Conservation (phyloP, 2,888 invertebrate species). For the Pseudoips prasinana region DNA sequence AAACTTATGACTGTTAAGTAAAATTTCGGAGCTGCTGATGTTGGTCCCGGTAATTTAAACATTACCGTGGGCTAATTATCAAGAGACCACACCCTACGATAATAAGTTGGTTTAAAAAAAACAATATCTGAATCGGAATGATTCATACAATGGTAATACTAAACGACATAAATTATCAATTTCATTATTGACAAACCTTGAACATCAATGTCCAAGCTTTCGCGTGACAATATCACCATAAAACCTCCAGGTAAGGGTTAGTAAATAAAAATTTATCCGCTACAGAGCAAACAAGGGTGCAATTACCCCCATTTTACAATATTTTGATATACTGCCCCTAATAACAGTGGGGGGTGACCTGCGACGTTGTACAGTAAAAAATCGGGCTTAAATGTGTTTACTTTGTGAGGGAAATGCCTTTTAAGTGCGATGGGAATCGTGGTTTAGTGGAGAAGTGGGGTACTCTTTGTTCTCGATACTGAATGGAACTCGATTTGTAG, state of each 20-base stretch:
- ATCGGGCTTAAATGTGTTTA: slow-evolving; percentile 67
- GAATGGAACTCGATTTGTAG: slow-evolving; percentile 1
- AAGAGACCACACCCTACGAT: too few species aligned
- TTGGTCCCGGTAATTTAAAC: too few species aligned
- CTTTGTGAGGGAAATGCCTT: slow-evolving; percentile 52
- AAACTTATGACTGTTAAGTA: too few species aligned
- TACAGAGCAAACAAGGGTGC: slow-evolving; percentile 55
- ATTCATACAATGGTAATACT: too few species aligned
- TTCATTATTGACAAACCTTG: slow-evolving; percentile 25
- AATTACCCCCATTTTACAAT: slow-evolving; percentile 67
- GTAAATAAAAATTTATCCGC: slow-evolving; percentile 41
- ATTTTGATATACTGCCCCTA: slow-evolving; percentile 77
- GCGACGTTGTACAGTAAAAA: slow-evolving; percentile 62
- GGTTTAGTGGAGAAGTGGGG: slow-evolving; percentile 15
- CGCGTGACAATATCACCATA: slow-evolving; percentile 26
- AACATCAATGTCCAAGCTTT: slow-evolving; percentile 17
- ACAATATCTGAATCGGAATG: too few species aligned
- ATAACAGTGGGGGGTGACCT: slow-evolving; percentile 59
- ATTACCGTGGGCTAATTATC: too few species aligned
- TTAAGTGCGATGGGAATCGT: slow-evolving; percentile 39
- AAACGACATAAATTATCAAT: slow-evolving; percentile 11
- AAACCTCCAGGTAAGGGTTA: slow-evolving; percentile 24
- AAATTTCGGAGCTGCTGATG: too few species aligned
- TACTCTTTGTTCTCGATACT: slow-evolving; percentile 34
- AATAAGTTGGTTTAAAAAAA: too few species aligned